A percentile compares a stretch with the other conserved stretches of the same genome.
phyloP scores from a whole-genome alignment of 2,888 invertebrate genomes.

The Nomada fucata region DNA sequence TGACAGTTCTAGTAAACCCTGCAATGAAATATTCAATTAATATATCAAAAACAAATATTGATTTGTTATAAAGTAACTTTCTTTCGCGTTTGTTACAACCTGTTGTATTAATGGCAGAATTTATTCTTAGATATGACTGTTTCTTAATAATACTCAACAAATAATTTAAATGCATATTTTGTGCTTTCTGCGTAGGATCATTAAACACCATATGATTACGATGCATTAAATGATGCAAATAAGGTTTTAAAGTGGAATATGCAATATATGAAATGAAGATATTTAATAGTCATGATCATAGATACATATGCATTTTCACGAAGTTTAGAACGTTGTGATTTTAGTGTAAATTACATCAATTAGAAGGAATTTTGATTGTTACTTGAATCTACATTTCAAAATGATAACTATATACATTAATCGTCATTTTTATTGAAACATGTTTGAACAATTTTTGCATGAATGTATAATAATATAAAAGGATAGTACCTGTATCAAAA shows the following conservation, averaged over 20 bases:
- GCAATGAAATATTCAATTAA: constrained; percentile 25
- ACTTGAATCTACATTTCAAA: constrained; percentile 11
- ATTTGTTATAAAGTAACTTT: neutral
- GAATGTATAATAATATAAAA: constrained; percentile 37
- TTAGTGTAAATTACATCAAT: constrained; percentile 22
- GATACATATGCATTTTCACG: constrained; percentile 8
- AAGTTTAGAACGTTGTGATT: constrained; percentile 26
- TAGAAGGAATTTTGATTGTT: neutral
- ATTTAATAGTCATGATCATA: constrained; percentile 14
- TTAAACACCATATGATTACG: constrained; percentile 34
- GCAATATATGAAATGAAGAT: constrained; percentile 4
- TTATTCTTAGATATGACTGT: constrained; percentile 18
- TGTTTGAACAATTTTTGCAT: constrained; percentile 32
- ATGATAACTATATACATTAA: constrained; percentile 16
- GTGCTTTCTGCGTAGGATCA: constrained; percentile 32
- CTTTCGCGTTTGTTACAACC: constrained; percentile 2
- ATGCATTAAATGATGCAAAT: constrained; percentile 53
- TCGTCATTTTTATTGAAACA: neutral
- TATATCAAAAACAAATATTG: neutral
- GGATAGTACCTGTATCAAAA: constrained; percentile 60
- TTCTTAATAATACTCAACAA: constrained; percentile 25
- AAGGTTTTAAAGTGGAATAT: constrained; percentile 23
- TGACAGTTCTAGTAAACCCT: constrained; percentile 1
- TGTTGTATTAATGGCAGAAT: constrained; percentile 25
- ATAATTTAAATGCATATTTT: constrained; percentile 25